These are phyloP conservation scores for Luperina testacea DNA, from an alignment of 2,888 invertebrate genomes.

Conservation along the genomic window DNA sequence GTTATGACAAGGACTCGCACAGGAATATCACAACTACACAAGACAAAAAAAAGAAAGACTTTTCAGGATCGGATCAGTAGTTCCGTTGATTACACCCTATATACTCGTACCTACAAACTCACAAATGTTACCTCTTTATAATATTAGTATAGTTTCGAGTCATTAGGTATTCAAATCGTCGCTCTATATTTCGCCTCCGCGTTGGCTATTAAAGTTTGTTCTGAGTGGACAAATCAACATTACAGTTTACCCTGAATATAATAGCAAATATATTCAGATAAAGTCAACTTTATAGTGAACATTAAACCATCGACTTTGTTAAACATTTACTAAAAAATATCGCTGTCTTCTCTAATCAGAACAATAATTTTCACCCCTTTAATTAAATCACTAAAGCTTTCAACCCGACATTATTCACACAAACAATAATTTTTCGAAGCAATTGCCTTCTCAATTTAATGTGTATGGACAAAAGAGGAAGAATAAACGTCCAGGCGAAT, in stretches of 20 bases:
- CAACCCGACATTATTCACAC: conserved; percentile 26
- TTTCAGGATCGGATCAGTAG: neutral
- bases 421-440: conserved; percentile 37
- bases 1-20: no score
- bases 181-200: neutral
- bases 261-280: neutral
- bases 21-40: no score
- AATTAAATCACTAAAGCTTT: conserved; percentile 9
- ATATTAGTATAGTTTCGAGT: neutral
- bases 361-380: neutral
- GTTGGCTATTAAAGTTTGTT: neutral
- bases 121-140: neutral
- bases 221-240: neutral
- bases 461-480: conserved; percentile 59
- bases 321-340: neutral
- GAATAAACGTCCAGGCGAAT: conserved; percentile 40
- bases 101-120: neutral
- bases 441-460: conserved; percentile 54
- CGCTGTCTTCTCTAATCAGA: neutral
- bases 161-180: neutral
- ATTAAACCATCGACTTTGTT: neutral
- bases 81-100: neutral
- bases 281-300: neutral
- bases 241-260: neutral
- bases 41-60: neutral